Evolutionary conservation across 2,888 invertebrate genomes (phyloP).

Genomic region (Leistus spinibarbis): DNA sequence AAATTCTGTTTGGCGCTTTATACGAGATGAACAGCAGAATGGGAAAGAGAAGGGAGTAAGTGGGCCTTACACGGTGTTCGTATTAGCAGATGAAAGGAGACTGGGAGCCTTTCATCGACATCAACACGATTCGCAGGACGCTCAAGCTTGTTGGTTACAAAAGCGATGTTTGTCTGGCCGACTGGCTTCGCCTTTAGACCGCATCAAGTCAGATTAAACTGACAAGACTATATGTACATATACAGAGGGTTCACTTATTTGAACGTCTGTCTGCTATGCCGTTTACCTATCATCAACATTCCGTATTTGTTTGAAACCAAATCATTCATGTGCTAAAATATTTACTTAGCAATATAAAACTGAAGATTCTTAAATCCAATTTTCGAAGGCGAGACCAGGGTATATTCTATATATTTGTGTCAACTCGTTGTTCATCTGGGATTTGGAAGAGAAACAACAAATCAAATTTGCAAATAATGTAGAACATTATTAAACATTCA

Average conservation of each 20-base stretch:
- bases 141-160: neutral
- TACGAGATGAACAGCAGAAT: neutral
- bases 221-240: neutral
- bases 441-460: too few relatives aligned
- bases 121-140: constrained; percentile 7
- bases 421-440: too few relatives aligned
- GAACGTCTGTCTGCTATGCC: neutral
- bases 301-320: too few relatives aligned
- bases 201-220: neutral
- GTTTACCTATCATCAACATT: neutral
- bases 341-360: too few relatives aligned
- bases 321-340: too few relatives aligned
- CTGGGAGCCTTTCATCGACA: neutral
- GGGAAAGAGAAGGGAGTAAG: neutral
- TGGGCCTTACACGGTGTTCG: constrained; percentile 1
- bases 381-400: too few relatives aligned
- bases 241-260: neutral
- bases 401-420: too few relatives aligned
- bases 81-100: neutral
- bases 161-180: neutral
- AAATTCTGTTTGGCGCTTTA: neutral
- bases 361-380: too few relatives aligned
- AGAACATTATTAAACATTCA: too few relatives aligned
- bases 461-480: too few relatives aligned
- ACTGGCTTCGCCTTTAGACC: neutral